These are phyloP conservation scores for Cotesia congregata DNA, from an alignment of 2,888 invertebrate genomes.

Conservation along the genomic window DNA sequence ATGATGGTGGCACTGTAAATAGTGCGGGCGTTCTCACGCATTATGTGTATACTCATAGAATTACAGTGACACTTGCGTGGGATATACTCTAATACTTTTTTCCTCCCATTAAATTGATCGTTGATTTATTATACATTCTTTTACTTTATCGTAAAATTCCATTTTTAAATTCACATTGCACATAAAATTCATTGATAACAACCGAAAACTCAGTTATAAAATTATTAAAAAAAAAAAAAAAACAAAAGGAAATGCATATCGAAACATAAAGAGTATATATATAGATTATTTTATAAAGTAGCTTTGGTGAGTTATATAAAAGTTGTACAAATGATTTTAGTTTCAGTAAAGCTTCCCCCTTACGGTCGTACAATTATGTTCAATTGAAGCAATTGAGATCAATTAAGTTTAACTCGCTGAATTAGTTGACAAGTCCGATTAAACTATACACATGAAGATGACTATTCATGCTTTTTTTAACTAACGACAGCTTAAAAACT, in stretches of 20 bases:
- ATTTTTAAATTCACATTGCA: background rate
- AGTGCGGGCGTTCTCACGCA: constrained; percentile 41
- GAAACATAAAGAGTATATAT: background rate
- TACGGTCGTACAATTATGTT: constrained; percentile 68
- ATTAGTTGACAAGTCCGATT: constrained; percentile 56
- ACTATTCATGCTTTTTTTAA: constrained; percentile 26
- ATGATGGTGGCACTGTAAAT: constrained; percentile 30
- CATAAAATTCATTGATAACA: background rate
- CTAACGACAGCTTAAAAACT: constrained; percentile 7
- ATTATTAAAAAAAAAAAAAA: too few relatives aligned
- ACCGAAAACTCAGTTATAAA: too few relatives aligned
- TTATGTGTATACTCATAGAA: background rate
- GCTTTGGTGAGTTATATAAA: constrained; percentile 9
- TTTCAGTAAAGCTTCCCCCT: constrained; percentile 65
- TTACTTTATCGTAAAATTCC: background rate
- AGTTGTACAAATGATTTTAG: constrained; percentile 26
- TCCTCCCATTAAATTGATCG: background rate
- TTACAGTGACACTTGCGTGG: background rate
- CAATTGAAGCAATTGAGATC: constrained; percentile 69
- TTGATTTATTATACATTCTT: background rate
- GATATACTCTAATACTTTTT: background rate
- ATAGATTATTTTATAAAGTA: background rate
- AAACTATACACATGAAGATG: constrained; percentile 38
- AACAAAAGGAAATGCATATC: background rate
- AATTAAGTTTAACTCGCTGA: constrained; percentile 69